Conservation (phyloP, 1,140 invertebrate genomes). For the Neelides sp. region DNA sequence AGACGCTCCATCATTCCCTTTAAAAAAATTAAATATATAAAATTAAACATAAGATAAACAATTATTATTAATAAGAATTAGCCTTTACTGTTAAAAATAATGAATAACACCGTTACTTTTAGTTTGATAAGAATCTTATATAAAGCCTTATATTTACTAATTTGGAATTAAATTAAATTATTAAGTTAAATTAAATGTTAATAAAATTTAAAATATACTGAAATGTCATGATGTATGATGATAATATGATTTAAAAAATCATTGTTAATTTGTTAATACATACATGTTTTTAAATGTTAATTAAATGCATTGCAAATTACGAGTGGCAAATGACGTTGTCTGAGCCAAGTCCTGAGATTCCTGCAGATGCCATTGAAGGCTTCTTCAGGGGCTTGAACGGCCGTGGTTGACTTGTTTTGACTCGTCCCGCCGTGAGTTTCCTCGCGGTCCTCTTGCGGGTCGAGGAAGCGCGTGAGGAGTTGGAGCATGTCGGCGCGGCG, state of each 20-base stretch:
- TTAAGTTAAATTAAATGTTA: neutral
- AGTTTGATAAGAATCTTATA: neutral
- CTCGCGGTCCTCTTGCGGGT: neutral
- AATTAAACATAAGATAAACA: no score
- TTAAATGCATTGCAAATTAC: slow-evolving; percentile 2
- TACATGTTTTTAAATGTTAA: neutral
- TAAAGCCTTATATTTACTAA: neutral
- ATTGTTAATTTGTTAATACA: neutral
- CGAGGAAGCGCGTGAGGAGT: slow-evolving; percentile 6
- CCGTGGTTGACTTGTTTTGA: neutral
- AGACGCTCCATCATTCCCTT: slow-evolving; percentile 18
- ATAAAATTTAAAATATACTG: no score
- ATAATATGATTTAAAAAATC: no score
- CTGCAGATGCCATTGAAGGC: slow-evolving; percentile 20
- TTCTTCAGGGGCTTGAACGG: slow-evolving; percentile 7
- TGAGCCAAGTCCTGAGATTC: slow-evolving; percentile 14
- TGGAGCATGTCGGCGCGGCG: slow-evolving; percentile 2
- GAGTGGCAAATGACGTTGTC: slow-evolving; percentile 21
- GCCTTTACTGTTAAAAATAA: no score
- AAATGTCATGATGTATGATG: no score
- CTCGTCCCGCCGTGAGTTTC: neutral
- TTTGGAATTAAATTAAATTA: neutral
- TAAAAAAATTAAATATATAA: no score
- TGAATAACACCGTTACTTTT: no score
- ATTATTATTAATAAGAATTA: no score